Base-by-base conservation (phyloP, 2,113 vertebrate genomes). In the Halichoerus grypus region DNA sequence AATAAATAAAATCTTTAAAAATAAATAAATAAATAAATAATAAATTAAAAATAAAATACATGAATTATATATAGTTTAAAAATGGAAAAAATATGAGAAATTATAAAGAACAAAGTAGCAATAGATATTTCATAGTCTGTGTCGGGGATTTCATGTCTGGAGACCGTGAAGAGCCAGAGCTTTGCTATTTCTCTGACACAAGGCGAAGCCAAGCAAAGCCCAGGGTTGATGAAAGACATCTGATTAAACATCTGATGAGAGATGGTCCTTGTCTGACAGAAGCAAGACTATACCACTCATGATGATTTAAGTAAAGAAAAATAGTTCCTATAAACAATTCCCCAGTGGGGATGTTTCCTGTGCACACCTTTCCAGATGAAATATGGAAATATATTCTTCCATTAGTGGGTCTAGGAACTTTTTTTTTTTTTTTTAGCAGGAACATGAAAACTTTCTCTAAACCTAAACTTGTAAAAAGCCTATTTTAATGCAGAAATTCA, bases 271-370 rank as follows among this genome's bases (percentile, higher is more conserved):
- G 87, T 89, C 74, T 94, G 96, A 97, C 80, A 96, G 80, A 81
- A 91, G 53, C 53, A 96, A 91, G 94, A 97, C 96, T 97, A 97
- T 46, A 96, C 88, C 88, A 96, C 91, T 93, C 86, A 83, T 83
- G 67, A 79, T 97, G 95, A 97, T 97, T 98, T 97, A 98, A 72
- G 90, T 67, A 71, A 97, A 98, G 97, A 93, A 88, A 98, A 92
- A 92, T 93, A 24, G 51, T 79, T 51, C 88, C 84, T 81, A 95
- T 94, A 95, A 97, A 97, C 84, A 98, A 92, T 94, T 55, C 93
- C 76, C 46, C 4, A 39, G 65, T 76, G 65, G 65, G 2, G 9
- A 79, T 82, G 72, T 71, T 96, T 97, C 63, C n/a, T 84, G 22
- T 90, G 51, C 71, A 92, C 24, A 92, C 57, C 80, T 91, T 92